Percentiles rank a stretch among this genome's conserved stretches.
Conservation (phyloP, 1,140 invertebrate species). For the Riptortus pedestris region DNA sequence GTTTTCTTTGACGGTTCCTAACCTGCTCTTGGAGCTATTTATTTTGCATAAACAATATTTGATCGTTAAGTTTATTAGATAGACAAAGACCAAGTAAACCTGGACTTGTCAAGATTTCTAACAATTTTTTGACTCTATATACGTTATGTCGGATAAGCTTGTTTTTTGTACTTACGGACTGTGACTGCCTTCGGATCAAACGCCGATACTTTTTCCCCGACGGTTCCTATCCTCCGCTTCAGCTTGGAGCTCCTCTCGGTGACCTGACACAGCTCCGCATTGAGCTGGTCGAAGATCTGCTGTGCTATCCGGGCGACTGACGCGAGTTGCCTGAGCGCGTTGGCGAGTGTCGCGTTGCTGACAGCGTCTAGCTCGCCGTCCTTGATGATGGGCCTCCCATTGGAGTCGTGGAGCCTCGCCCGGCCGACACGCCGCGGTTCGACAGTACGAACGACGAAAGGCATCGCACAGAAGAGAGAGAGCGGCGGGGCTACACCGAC, state of each 20-base stretch:
- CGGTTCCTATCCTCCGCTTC: slow-evolving; percentile 47
- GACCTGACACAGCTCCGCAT: slow-evolving; percentile 54
- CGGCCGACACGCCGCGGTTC: slow-evolving; percentile 56
- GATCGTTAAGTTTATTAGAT: too few relatives aligned
- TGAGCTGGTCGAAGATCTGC: slow-evolving; percentile 64
- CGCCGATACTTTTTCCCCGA: slow-evolving; percentile 47
- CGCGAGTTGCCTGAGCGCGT: slow-evolving; percentile 62
- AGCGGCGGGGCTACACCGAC: not conserved
- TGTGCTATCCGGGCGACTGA: slow-evolving; percentile 64
- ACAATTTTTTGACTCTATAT: too few relatives aligned
- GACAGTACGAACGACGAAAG: slow-evolving; percentile 58
- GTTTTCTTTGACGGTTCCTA: too few relatives aligned
- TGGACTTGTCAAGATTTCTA: too few relatives aligned
- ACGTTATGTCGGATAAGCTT: too few relatives aligned
- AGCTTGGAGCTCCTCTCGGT: slow-evolving; percentile 51
- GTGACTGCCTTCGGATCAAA: slow-evolving; percentile 68
- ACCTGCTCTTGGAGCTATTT: too few relatives aligned
- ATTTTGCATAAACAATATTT: too few relatives aligned
- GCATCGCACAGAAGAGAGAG: slow-evolving; percentile 41
- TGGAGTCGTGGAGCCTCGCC: slow-evolving; percentile 45
- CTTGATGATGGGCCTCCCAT: slow-evolving; percentile 45
- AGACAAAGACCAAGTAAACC: too few relatives aligned
- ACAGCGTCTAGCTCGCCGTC: slow-evolving; percentile 63
- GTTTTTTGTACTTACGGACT: slow-evolving; percentile 82
- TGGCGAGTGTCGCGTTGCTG: slow-evolving; percentile 63